These are phyloP conservation scores for Cydia amplana DNA, from an alignment of 1,140 invertebrate species.

Conservation along the genomic window DNA sequence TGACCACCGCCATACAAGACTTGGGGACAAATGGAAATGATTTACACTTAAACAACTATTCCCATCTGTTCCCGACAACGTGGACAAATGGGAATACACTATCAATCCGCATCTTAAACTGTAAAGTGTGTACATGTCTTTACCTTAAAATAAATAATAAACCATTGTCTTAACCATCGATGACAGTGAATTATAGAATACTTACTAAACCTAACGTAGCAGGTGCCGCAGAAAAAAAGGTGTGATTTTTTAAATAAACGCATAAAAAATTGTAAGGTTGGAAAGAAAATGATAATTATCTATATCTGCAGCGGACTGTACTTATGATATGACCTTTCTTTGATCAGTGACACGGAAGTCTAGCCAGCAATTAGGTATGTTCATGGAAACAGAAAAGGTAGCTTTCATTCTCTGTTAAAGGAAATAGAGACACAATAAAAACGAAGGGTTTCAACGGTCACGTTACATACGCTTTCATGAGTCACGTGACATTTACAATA, in stretches of 20 bases:
- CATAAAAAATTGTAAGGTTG: too few relatives aligned
- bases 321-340: neutral
- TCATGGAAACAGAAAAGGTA: conserved; percentile 3
- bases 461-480: too few relatives aligned
- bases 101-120: too few relatives aligned
- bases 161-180: neutral
- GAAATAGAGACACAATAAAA: neutral
- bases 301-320: neutral
- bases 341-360: neutral
- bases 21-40: too few relatives aligned
- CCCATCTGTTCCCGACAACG: too few relatives aligned
- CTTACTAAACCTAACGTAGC: neutral
- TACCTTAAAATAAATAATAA: too few relatives aligned
- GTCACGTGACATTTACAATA: too few relatives aligned
- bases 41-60: too few relatives aligned
- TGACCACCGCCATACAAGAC: too few relatives aligned
- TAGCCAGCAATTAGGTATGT: neutral
- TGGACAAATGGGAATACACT: too few relatives aligned
- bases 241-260: neutral
- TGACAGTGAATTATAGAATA: neutral
- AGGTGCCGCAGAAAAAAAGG: neutral
- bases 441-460: neutral
- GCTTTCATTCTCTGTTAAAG: neutral
- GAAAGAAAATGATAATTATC: too few relatives aligned
- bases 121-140: too few relatives aligned